phyloP scores from a whole-genome alignment of 2,113 vertebrate genomes.

The Entelurus aequoreus region DNA sequence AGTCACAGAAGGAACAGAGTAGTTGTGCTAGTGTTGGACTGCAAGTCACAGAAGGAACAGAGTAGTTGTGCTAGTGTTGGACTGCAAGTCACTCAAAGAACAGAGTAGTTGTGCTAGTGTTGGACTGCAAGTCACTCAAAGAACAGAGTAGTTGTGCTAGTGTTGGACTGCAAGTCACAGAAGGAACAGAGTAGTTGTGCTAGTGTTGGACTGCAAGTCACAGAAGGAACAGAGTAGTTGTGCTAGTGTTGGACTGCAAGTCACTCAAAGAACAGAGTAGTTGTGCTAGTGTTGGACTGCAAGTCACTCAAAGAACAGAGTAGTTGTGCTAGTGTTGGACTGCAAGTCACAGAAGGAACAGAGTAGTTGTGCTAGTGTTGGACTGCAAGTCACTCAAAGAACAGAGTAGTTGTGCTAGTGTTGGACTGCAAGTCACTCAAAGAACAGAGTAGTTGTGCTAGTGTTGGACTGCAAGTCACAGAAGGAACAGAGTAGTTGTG shows the following conservation, averaged over 20 bases:
- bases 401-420: background rate
- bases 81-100: conserved; percentile 71
- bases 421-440: conserved; percentile 76
- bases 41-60: conserved; percentile 43
- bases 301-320: conserved; percentile 41
- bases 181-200: conserved; percentile 3
- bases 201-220: conserved; percentile 75
- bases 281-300: conserved; percentile 70
- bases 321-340: conserved; percentile 64
- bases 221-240: conserved; percentile 4
- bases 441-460: conserved; percentile 1
- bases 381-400: conserved; percentile 75
- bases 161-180: conserved; percentile 76
- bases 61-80: conserved; percentile 39
- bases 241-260: conserved; percentile 74
- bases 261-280: conserved; percentile 18
- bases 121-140: conserved; percentile 76
- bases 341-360: conserved; percentile 59
- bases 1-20: conserved; percentile 36
- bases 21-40: conserved; percentile 71
- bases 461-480: conserved; percentile 76
- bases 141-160: conserved; percentile 1
- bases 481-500: conserved; percentile 2
- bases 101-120: background rate
- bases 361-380: conserved; percentile 10